These are phyloP conservation scores for Apocheima hispidaria DNA, from an alignment of 2,888 invertebrate species.

Conservation along the genomic window DNA sequence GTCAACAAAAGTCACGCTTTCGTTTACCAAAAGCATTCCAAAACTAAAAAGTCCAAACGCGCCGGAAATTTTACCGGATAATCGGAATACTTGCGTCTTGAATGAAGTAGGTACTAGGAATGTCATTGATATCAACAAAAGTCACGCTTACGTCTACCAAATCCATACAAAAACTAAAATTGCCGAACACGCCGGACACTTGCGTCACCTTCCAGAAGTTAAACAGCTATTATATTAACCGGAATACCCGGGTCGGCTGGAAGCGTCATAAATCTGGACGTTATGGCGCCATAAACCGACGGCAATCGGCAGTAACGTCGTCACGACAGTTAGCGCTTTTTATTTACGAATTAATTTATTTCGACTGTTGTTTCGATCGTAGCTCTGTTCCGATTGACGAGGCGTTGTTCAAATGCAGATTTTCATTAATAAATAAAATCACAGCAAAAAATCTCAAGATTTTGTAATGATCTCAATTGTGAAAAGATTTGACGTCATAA, in stretches of 20 bases:
- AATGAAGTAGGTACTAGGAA: too few species aligned
- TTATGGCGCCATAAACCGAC: conserved; percentile 43
- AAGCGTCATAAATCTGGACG: conserved; percentile 43
- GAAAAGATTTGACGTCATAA: too few species aligned
- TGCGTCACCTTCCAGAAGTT: conserved; percentile 32
- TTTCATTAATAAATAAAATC: too few species aligned
- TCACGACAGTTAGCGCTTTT: conserved; percentile 44
- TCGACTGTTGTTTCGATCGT: conserved; percentile 11
- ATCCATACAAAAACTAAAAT: background rate
- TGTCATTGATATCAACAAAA: too few species aligned
- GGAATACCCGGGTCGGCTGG: conserved; percentile 41
- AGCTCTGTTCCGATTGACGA: conserved; percentile 4
- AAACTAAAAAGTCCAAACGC: conserved; percentile 4
- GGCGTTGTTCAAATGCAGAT: too few species aligned
- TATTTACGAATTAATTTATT: conserved; percentile 42
- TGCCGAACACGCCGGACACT: conserved; percentile 13
- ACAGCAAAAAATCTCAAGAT: too few species aligned
- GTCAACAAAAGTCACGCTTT: background rate
- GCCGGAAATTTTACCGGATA: conserved; percentile 26
- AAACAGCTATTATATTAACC: conserved; percentile 45
- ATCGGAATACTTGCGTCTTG: too few species aligned
- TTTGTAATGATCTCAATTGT: too few species aligned
- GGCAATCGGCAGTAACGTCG: conserved; percentile 39
- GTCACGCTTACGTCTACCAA: background rate
- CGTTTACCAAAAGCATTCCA: background rate